Evolutionary conservation across 1,140 invertebrate genomes (phyloP), one percentile per base, ranked within the genome.

Genomic region (Polypedilum pembai): DNA sequence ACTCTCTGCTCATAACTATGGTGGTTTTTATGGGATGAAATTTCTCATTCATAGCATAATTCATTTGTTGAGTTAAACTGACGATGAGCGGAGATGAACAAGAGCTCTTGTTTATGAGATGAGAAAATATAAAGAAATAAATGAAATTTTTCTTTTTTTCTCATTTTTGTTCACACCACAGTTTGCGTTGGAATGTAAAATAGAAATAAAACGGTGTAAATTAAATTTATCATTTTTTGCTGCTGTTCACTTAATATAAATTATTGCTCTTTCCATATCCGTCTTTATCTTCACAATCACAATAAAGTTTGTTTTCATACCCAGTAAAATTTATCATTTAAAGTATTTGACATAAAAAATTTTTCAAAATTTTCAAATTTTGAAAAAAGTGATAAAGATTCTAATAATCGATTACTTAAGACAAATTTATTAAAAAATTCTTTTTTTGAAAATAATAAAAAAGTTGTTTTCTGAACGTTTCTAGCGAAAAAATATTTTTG

Each of bases 41-140:
- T 56, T 56, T 56, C 45, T 56, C 45, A 56, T 56, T 56, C 45
- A 56, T 56, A 8, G 45, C 45, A 56, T 56, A 56, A 56, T 56
- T 56, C 45, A 56, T 56, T 56, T 56, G 45, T n/a, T 56, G 45
- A 12, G 12, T 56, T 56, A 33, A 33, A 33, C 2, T 33, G 24
- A 33, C 24, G 24, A 33, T 33, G 24, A 33, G 5, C 24, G 24
- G 24, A 33, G 24, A 33, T 33, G 24, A 33, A 5, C 24, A 33
- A 33, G 24, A 33, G 24, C 24, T 33, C 24, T 33, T 33, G n/a
- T n/a, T 56, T 12, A 56, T 56, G 45, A 56, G 45, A 56, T 15
- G 45, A 15, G n/a, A 56, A 56, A 56, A 12, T 15, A 56, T n/a
- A 56, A 56, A n/a, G n/a, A n/a, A 56, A 15, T 4, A 56, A 12